Evolutionary conservation across 2,888 invertebrate species (phyloP).

Genomic region (Ceratothoa steindachneri): DNA sequence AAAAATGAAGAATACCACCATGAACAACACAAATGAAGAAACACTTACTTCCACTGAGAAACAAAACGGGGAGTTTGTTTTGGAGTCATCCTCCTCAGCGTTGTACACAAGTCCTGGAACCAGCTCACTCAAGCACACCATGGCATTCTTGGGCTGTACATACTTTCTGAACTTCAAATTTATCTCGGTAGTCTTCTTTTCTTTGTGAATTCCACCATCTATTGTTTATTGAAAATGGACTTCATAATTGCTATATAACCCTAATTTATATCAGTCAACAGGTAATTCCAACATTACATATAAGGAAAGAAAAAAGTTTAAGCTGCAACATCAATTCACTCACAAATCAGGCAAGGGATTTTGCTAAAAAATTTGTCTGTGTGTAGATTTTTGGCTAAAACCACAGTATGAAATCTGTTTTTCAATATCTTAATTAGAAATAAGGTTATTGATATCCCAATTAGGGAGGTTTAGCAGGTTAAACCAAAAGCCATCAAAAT

Average conservation of each 20-base stretch:
- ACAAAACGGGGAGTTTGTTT: conserved; percentile 34
- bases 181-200: conserved; percentile 41
- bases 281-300: neutral
- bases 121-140: conserved; percentile 46
- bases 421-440: no score
- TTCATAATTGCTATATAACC: neutral
- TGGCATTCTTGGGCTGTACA: conserved; percentile 45
- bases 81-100: conserved; percentile 37
- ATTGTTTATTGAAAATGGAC: neutral
- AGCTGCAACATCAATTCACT: no score
- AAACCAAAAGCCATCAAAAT: no score
- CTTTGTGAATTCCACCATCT: conserved; percentile 22
- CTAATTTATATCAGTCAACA: neutral
- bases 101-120: conserved; percentile 36
- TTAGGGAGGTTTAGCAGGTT: no score
- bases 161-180: conserved; percentile 37
- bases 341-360: no score
- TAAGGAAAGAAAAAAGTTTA: no score
- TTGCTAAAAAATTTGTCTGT: no score
- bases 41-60: conserved; percentile 40
- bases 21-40: conserved; percentile 4
- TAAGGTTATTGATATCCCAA: no score
- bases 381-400: no score
- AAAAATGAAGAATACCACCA: no score
- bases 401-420: no score